These are phyloP conservation scores for Brenthis daphne DNA, from an alignment of 2,888 invertebrate species.

Conservation along the genomic window DNA sequence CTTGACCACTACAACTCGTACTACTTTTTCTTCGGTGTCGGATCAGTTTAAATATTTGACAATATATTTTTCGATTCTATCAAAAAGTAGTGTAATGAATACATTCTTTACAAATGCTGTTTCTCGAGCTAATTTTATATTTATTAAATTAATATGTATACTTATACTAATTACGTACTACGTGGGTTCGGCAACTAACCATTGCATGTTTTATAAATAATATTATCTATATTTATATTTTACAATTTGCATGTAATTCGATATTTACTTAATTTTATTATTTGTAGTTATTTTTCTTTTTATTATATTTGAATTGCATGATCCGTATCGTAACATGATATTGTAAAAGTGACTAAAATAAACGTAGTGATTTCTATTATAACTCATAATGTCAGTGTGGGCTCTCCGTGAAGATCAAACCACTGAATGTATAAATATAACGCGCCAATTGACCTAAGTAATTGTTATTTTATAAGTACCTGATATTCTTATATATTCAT, in stretches of 20 bases:
- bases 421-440: not conserved
- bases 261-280: slow-evolving; percentile 13
- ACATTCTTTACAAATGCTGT: slow-evolving; percentile 57
- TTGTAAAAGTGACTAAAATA: not conserved
- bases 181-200: slow-evolving; percentile 28
- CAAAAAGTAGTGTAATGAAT: slow-evolving; percentile 59
- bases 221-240: slow-evolving; percentile 5
- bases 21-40: not conserved
- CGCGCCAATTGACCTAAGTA: no score
- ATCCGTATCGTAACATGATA: slow-evolving; percentile 1
- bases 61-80: slow-evolving; percentile 27
- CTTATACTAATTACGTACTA: slow-evolving; percentile 11
- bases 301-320: slow-evolving; percentile 15
- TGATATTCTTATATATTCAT: no score
- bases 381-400: not conserved
- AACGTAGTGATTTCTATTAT: not conserved
- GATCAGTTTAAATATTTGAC: slow-evolving; percentile 23
- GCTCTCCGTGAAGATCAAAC: not conserved
- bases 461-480: no score
- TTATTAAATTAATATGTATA: not conserved
- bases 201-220: slow-evolving; percentile 30
- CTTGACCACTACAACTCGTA: no score
- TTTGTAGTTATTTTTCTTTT: not conserved
- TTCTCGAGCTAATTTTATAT: not conserved
- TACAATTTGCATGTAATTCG: slow-evolving; percentile 19